Evolutionary conservation across 2,797 vertebrate genomes (phyloP).

Genomic region (Spea hammondii): DNA sequence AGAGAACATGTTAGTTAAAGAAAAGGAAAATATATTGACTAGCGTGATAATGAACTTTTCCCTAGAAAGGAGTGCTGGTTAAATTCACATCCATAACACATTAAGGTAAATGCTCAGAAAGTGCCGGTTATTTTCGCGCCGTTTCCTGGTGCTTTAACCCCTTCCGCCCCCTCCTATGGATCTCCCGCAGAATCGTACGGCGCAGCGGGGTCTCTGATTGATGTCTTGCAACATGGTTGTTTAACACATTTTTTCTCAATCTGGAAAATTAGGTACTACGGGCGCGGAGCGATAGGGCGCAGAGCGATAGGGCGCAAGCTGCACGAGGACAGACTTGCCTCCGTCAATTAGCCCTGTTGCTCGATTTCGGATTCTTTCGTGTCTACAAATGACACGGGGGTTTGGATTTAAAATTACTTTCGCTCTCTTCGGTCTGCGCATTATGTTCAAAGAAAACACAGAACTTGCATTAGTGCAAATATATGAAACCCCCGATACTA

Average conservation of each 20-base stretch:
- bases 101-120: slow-evolving; percentile 14
- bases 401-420: not conserved
- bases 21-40: slow-evolving; percentile 48
- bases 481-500: slow-evolving; percentile 28
- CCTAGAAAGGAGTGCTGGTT: slow-evolving; percentile 27
- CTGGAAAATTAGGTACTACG: not conserved
- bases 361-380: slow-evolving; percentile 1
- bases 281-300: not conserved
- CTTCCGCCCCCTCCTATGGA: not conserved
- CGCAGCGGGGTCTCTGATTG: not conserved
- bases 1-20: slow-evolving; percentile 38
- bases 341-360: not conserved
- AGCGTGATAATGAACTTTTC: slow-evolving; percentile 51
- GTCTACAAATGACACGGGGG: not conserved
- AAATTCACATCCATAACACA: slow-evolving; percentile 35
- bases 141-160: not conserved
- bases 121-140: not conserved
- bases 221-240: not conserved
- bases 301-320: not conserved
- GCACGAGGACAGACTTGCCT: not conserved
- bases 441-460: not conserved
- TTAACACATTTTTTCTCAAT: not conserved
- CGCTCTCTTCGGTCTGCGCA: not conserved
- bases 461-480: slow-evolving; percentile 23
- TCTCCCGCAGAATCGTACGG: too few relatives aligned